Evolutionary conservation across 2,113 vertebrate genomes (phyloP), one percentile per base, ranked within the genome.

Genomic region (pig (Sus scrofa)): DNA sequence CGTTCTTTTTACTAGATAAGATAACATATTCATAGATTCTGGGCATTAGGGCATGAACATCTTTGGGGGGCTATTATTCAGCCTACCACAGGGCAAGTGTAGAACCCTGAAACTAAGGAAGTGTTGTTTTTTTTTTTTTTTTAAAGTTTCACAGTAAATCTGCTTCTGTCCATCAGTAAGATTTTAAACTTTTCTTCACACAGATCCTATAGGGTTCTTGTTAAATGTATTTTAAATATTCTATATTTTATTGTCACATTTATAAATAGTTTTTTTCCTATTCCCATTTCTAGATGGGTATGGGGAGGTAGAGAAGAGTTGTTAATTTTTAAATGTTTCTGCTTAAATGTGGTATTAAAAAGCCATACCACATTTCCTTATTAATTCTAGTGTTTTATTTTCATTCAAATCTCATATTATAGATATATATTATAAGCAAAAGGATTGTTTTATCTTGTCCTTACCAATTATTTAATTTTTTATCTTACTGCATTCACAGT

Each of bases 151-250:
- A 67, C 32, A 37, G 77, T 86, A 82, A 95, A 83, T 89, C 44
- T 91, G 39, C 26, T 39, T 62, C 19, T 78, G n/a, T 86, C 27
- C 20, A 82, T 92, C 39, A 63, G 8, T 85, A 58, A 82, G 19
- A 81, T 63, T 93, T 94, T 88, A 27, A 74, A 73, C 7, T n/a
- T 91, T 96, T 89, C 71, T 91, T 94, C 24, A 75, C 79, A 19
- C 24, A 86, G 7, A n/a, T 62, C 37, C 32, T 86, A 44, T 6
- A 88, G 34, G 52, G 16, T 58, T 20, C 24, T 60, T 75, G 24
- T 63, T 89, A 90, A 86, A 60, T 92, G 60, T 84, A 13, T 96
- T 89, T 94, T 34, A 94, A 67, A 71, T 92, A 44, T 44, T 65
- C 85, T 92, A 13, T 70, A 60, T 50, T 82, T 86, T 81, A 62